These are phyloP conservation scores for Apostichopus japonicus DNA, from an alignment of 35 echinoderm and acorn worm species.

Conservation along the genomic window DNA sequence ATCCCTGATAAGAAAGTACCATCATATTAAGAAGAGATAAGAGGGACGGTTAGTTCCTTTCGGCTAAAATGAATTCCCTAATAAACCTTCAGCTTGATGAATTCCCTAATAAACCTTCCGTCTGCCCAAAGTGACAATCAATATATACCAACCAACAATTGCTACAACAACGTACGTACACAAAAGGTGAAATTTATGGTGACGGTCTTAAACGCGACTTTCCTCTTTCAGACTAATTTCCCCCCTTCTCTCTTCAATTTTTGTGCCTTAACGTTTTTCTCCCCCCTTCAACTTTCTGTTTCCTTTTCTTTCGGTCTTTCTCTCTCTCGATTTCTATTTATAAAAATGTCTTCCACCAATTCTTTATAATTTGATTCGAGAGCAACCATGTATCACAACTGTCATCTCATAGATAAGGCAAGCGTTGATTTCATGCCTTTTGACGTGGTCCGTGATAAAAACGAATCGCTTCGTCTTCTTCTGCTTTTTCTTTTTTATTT, in stretches of 20 bases:
- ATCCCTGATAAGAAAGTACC: constrained; percentile 11
- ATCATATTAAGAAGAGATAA: constrained; percentile 14
- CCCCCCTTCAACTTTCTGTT: background rate
- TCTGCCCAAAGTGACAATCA: too few species aligned
- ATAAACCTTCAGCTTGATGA: background rate
- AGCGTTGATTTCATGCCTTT: constrained; percentile 48
- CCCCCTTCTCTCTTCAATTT: too few species aligned
- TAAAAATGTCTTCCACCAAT: background rate
- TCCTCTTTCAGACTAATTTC: background rate
- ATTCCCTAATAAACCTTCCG: too few species aligned
- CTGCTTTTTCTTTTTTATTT: background rate
- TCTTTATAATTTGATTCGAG: constrained; percentile 29
- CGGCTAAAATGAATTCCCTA: constrained; percentile 22
- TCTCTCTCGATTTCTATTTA: constrained; percentile 6
- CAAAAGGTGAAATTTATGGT: constrained; percentile 5
- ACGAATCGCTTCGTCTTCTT: background rate
- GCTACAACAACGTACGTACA: too few species aligned
- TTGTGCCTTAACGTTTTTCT: too few species aligned
- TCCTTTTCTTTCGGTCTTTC: background rate
- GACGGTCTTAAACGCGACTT: background rate
- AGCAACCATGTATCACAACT: constrained; percentile 41
- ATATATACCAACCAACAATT: too few species aligned
- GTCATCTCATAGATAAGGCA: constrained; percentile 21
- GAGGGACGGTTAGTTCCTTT: background rate
- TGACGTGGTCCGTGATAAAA: constrained; percentile 37